Base-by-base conservation (phyloP, 1,140 invertebrate genomes). In the Diabrotica undecimpunctata region DNA sequence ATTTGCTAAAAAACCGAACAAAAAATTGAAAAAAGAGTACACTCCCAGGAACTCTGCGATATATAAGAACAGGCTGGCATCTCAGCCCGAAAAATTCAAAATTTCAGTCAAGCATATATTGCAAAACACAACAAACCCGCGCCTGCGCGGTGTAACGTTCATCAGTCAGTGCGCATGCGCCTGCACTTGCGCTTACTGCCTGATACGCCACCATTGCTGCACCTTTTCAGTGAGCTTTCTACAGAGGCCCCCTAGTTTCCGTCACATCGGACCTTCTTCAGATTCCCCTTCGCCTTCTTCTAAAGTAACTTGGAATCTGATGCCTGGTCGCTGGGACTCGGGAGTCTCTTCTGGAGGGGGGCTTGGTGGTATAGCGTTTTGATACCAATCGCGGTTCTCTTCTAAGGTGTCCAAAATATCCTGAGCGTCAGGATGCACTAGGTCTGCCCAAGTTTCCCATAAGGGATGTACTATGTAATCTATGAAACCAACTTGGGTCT, bases 361-460 rank as follows among this genome's bases (percentile, higher is more conserved):
- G 70, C 89, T 91, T 7, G 90, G 89, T 11, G 89, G 89, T 74
- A 91, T 91, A 86, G 89, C 90, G 66, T 90, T 91, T 79, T 95
- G 91, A 79, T 98, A 99, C 90, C 95, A 99, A 81, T 99, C 95
- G 57, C 97, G 86, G 80, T 99, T 99, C 79, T 98, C 94, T 82
- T 99, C 97, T 63, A 99, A 83, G 5, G 93, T 97, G 80, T 99
- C 96, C 54, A 99, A 83, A 70, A 99, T 99, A 58, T 97, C 93
- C 81, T 98, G 96, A 8, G 96, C 97, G 78, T 99, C 96, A 0
- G 97, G 97, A 82, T 98, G 95, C 3, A 99, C 97, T 38, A 99
- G 83, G 79, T 99, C 97, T 9, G 95, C 96, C 97, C 97, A 99
- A 5, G 97, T 99, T 80, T 99, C 97, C 95, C 96, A 99, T 13